Base-by-base conservation (phyloP, 2,888 invertebrate species). In the Cheilosia vernalis region DNA sequence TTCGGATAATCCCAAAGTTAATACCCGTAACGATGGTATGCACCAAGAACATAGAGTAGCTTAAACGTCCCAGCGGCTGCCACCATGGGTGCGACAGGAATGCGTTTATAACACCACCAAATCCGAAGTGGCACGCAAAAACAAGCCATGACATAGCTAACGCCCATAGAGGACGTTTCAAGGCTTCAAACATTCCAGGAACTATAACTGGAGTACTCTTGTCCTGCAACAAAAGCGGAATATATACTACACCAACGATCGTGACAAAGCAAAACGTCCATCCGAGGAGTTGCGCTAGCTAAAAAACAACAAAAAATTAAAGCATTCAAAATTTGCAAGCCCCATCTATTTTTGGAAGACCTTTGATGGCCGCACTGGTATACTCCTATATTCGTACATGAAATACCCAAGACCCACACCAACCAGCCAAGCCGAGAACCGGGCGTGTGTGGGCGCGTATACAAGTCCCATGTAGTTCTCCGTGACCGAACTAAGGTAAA, bases 361-460 rank as follows among this genome's bases (percentile, higher is more conserved):
- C 42, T 27, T 33, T 30, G 42, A 55, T 40, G 47, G 40, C 3
- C 30, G 40, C 2, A 64, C 10, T 1, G 42, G 10, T 0, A 37
- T 77, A 9, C n/a, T 90, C 56, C 89, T 89, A 40, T 88, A 88
- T 19, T 88, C 90, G 70, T 89, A 90, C 58, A 92, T 79, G 76
- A 90, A 89, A 80, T 91, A 92, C 19, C 92, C 92, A 30, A 92
- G 88, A 37, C 92, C 87, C 6, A 91, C 88, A 9, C 92, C 92
- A 66, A 92, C 88, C 76, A 92, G 60, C 92, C 92, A 92, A 15
- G 92, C 89, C n/a, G 90, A 89, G 27, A 90, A 89, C 67, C 92
- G 89, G 0, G 91, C 90, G 70, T 92, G 91, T 2, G 91, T 92
- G 3, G 91, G 91, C 80, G 89, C 90, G 74, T 92, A 92, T 2